Evolutionary conservation across 2,113 vertebrate species (phyloP), one percentile per base, ranked within the genome.

Genomic region (Tyrannus savana): DNA sequence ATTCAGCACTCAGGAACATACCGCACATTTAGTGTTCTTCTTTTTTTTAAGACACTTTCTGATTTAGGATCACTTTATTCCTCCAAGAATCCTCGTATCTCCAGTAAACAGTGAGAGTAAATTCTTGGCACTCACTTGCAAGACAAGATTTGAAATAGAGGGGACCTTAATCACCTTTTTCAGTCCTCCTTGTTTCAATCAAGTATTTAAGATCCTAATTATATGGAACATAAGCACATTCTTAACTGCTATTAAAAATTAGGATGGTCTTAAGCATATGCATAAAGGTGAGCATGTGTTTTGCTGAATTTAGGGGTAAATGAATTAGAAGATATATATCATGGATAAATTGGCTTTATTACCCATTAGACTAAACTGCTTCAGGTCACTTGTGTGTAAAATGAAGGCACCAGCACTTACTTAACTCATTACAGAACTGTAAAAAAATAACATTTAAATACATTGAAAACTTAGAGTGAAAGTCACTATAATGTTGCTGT

Each of bases 251-350:
- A 50, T 6, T 59, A 87, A 89, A 75, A 69, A 87, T 73, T 33
- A 75, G 46, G 24, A 72, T 81, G 52, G 5, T 67, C 68, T 78
- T 75, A 64, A 78, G 19, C 37, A 71, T 76, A 33, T 71, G 37
- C 58, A n/a, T 60, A 72, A 92, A 84, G 52, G 41, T 87, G 78
- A 85, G 9, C 31, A 25, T 19, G 14, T 60, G 47, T 72, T 95
- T 92, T 84, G 44, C 69, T 87, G 79, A 87, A 84, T 87, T 84
- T 68, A 84, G 16, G 25, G 37, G 47, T 82, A 93, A 95, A 84
- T 87, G 31, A 93, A 59, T n/a, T 63, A 44, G 60, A 44, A 89
- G 73, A 82, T 72, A 28, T 2, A 68, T 2, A 68, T 56, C 41
- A 72, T 8, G 4, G 55, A 21, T 82, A 84, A 89, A 87, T 72